Conservation (phyloP, 1,140 invertebrate species). For the Lasaia peninsularis region DNA sequence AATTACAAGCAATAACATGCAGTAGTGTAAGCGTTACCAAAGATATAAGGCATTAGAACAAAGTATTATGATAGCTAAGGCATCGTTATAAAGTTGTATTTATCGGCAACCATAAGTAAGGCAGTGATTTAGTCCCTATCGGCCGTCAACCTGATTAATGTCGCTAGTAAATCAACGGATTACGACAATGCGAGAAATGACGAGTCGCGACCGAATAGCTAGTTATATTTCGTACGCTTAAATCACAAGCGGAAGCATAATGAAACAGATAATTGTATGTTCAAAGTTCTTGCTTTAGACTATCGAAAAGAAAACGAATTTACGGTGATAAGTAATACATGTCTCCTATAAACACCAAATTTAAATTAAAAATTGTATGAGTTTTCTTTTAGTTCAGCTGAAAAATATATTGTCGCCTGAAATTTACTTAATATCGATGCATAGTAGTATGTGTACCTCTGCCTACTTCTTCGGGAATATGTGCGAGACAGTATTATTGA, state of each 20-base stretch:
- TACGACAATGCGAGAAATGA: constrained; percentile 77
- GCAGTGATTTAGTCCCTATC: constrained; percentile 72
- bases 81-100: constrained; percentile 33
- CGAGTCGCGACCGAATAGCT: constrained; percentile 68
- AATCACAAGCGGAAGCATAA: constrained; percentile 16
- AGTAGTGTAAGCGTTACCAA: constrained; percentile 56
- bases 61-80: constrained; percentile 36
- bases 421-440: too few species aligned
- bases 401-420: too few species aligned
- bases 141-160: constrained; percentile 75
- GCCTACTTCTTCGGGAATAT: too few species aligned
- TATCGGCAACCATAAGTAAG: constrained; percentile 40
- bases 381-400: too few species aligned
- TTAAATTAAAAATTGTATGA: too few species aligned
- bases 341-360: too few species aligned
- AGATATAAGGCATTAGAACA: constrained; percentile 21
- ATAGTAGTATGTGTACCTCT: too few species aligned
- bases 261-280: too few species aligned
- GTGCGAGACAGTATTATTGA: too few species aligned
- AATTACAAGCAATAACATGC: constrained; percentile 74
- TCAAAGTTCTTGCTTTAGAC: too few species aligned
- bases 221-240: constrained; percentile 40
- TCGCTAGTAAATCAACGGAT: constrained; percentile 74
- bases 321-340: too few species aligned
- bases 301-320: too few species aligned